A percentile compares a stretch with the other conserved stretches of the same genome.
phyloP scores from a whole-genome alignment of 1,140 invertebrate genomes.

The Diabrotica virgifera region DNA sequence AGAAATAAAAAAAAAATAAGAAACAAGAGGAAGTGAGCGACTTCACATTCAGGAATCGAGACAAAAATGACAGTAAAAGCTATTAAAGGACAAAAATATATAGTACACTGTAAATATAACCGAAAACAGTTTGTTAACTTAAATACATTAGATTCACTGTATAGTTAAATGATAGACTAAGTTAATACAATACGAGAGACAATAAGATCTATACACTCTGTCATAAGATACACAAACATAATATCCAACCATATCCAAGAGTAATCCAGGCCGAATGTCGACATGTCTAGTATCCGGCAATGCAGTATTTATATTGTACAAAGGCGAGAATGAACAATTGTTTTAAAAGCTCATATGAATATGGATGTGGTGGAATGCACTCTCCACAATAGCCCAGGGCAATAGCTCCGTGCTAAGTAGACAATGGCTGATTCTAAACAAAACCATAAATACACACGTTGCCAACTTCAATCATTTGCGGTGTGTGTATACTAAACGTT shows the following conservation, averaged over 20 bases:
- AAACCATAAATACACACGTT: constrained; percentile 46
- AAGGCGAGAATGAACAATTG: constrained; percentile 42
- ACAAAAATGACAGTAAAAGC: no score
- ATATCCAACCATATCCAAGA: neutral
- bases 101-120: no score
- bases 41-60: no score
- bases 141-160: no score
- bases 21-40: no score
- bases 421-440: constrained; percentile 49
- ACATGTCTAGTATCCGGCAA: neutral
- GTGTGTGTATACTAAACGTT: constrained; percentile 29
- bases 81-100: no score
- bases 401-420: constrained; percentile 46
- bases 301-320: constrained; percentile 37
- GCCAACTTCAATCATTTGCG: constrained; percentile 44
- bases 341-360: constrained; percentile 47
- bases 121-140: no score
- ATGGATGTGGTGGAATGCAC: constrained; percentile 44
- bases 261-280: neutral
- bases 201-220: no score
- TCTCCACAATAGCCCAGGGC: constrained; percentile 40
- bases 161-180: no score
- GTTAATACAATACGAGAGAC: no score
- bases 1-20: no score
- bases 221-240: no score